Evolutionary conservation across 2,113 vertebrate species (phyloP), one percentile per base, ranked within the genome.

Genomic region (Podarcis raffonei): DNA sequence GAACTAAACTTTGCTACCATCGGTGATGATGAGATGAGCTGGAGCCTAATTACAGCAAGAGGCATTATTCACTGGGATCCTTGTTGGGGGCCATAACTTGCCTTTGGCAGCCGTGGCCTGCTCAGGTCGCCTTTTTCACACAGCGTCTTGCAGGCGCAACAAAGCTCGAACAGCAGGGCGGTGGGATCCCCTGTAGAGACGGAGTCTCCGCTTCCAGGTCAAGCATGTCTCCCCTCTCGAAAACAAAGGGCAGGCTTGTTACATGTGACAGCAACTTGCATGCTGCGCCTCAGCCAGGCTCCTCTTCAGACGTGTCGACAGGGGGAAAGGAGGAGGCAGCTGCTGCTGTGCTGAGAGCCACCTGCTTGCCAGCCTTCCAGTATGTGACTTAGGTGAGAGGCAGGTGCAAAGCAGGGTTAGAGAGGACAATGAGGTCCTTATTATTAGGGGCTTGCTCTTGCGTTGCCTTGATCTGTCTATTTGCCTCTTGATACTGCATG

Each of bases 1-100:
- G 85, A 90, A 92, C 84, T 87, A 89, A 89, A 93, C 86, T 93
- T 91, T 83, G 22, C 87, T 85, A 5, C 72, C 78, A 86, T 42
- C 20, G 77, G 76, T 81, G 86, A 79, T 59, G 35, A 84, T 59
- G 35, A 84, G 84, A 86, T 37, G 79, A 91, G 80, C 79, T 57
- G 86, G 65, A 85, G 88, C n/a, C 72, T 86, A 86, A 94, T 91
- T 89, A 72, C 3, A 69, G 23, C 16, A 7, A 62, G 68, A 89
- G 88, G 71, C 76, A 37, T 84, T 87, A 79, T 86, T 93, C 86
- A 69, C 59, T 1, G 4, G 18, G 35, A 62, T 88, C 65, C 77
- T 86, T 89, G 88, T 65, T 88, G 82, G 84, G 74, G 62, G 39
- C 39, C 48, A 89, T 66, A 35, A 91, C 16, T 88, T 91, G 74